Evolutionary conservation across 2,797 vertebrate species (phyloP).

Genomic region (Tarsius wallacei): DNA sequence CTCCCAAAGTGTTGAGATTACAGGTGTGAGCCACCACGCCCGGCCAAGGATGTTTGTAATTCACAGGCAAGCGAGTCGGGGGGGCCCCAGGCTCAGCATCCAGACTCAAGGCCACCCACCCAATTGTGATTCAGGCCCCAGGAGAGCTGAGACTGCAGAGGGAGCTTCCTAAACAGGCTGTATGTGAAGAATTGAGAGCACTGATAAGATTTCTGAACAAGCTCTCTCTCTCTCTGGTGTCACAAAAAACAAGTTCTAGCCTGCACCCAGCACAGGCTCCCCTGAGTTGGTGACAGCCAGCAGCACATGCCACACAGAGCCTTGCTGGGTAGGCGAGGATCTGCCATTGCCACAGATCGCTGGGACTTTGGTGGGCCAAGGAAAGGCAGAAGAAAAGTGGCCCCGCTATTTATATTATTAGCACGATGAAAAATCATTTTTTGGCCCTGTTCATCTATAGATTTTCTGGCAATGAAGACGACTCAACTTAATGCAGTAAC

Average conservation of each 20-base stretch:
- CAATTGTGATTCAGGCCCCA: background rate
- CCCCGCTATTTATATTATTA: background rate
- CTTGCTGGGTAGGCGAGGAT: background rate
- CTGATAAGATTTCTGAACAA: background rate
- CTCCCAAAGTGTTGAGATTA: no score
- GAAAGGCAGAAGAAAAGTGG: background rate
- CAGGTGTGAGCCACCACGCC: no score
- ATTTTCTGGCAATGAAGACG: background rate
- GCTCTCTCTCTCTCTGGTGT: background rate
- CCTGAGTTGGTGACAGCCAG: background rate
- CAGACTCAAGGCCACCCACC: background rate
- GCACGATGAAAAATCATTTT: background rate
- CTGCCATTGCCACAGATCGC: rapidly evolving
- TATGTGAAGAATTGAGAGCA: background rate
- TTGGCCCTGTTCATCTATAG: background rate
- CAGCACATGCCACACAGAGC: rapidly evolving
- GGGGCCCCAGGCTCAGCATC: background rate
- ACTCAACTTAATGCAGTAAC: background rate
- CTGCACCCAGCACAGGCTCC: background rate
- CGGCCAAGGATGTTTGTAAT: no score
- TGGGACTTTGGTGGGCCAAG: background rate
- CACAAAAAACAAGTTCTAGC: background rate
- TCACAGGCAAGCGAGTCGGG: background rate
- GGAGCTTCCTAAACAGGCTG: background rate
- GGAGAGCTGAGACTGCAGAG: background rate